Evolutionary conservation across 2,888 invertebrate genomes (phyloP).

Genomic region (Spilarctia lutea): DNA sequence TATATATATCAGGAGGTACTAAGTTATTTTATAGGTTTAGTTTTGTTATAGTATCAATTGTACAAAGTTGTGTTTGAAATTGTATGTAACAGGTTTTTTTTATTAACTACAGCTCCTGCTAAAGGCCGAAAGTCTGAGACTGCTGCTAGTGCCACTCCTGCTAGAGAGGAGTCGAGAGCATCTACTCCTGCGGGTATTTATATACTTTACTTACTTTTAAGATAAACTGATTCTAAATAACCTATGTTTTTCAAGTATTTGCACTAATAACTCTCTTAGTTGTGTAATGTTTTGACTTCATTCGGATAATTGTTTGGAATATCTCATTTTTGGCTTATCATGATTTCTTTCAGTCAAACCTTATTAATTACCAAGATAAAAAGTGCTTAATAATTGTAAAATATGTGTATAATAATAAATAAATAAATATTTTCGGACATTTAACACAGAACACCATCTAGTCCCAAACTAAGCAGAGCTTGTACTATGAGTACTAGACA

Average conservation of each 20-base stretch:
- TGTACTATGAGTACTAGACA: too few relatives aligned
- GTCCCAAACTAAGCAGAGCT: too few relatives aligned
- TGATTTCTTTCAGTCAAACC: too few relatives aligned
- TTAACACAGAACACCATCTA: too few relatives aligned
- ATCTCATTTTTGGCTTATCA: too few relatives aligned
- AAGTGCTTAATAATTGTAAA: too few relatives aligned
- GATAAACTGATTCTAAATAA: background rate
- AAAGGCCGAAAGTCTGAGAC: slow-evolving; percentile 82
- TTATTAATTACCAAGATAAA: too few relatives aligned
- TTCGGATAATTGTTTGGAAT: background rate
- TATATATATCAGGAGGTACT: background rate
- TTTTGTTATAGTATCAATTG: background rate
- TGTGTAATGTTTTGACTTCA: background rate
- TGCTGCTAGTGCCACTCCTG: slow-evolving; percentile 69
- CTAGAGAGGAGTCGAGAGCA: slow-evolving; percentile 74
- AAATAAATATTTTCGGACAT: too few relatives aligned
- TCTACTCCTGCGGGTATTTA: slow-evolving; percentile 77
- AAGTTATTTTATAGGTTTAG: background rate
- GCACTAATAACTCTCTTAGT: background rate
- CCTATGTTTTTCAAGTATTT: background rate
- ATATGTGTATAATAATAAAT: too few relatives aligned
- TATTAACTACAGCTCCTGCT: slow-evolving; percentile 68
- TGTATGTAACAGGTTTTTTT: background rate
- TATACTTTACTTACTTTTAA: background rate
- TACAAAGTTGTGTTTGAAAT: background rate